phyloP scores from a whole-genome alignment of 2,797 vertebrate species.

The Clamator glandarius region DNA sequence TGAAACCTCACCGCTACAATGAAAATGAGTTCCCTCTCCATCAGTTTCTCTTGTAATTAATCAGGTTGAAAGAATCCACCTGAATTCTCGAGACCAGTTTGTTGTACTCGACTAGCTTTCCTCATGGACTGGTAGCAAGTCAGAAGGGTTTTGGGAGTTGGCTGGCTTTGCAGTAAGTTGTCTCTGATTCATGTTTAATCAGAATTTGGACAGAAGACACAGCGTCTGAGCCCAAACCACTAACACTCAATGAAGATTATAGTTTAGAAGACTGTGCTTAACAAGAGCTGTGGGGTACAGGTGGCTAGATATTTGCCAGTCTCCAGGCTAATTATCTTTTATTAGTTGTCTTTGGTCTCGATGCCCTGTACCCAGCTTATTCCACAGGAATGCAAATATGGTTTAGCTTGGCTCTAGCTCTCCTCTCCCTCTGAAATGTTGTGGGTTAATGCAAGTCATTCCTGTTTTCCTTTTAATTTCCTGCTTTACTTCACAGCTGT shows the following conservation, averaged over 20 bases:
- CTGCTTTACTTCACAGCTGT: background rate
- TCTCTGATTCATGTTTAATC: background rate
- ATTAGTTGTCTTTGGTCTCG: conserved; percentile 33
- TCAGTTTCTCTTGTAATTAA: background rate
- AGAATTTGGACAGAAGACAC: background rate
- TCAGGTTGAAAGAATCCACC: background rate
- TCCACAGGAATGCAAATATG: background rate
- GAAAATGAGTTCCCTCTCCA: background rate
- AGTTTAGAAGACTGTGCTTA: background rate
- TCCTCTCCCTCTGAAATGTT: background rate
- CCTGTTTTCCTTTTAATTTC: background rate
- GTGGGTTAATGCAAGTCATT: background rate
- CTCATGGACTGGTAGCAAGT: background rate
- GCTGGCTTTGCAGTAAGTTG: background rate
- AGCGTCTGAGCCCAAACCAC: background rate
- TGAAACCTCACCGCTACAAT: background rate
- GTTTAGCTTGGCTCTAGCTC: background rate
- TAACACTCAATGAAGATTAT: background rate
- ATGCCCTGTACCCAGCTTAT: background rate
- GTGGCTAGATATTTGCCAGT: background rate
- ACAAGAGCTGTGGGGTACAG: background rate
- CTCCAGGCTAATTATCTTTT: conserved; percentile 1
- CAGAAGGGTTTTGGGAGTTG: background rate
- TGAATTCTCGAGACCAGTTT: background rate
- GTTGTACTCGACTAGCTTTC: background rate